Evolutionary conservation across 2,113 vertebrate genomes (phyloP).

Genomic region (Tetrao urogallus): DNA sequence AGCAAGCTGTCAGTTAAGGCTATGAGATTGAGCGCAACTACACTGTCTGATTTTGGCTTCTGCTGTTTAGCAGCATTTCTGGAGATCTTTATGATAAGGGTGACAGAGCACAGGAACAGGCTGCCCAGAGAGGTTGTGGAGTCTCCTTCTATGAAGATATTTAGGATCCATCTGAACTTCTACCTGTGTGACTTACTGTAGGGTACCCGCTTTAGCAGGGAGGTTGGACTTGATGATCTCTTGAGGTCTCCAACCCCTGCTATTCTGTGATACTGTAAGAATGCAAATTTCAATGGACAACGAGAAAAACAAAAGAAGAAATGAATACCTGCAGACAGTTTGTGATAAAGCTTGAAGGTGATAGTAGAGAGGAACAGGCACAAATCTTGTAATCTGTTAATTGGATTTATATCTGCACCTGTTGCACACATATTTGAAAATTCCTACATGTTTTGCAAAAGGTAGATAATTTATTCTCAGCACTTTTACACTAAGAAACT

Average conservation of each 20-base stretch:
- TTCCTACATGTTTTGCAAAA: slow-evolving; percentile 60
- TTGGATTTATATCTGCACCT: slow-evolving; percentile 68
- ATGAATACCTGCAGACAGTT: slow-evolving; percentile 48
- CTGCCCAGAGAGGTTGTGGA: too few species aligned
- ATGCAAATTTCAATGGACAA: background rate
- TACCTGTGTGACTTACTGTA: too few species aligned
- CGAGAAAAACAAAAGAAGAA: slow-evolving; percentile 26
- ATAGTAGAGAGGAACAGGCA: slow-evolving; percentile 56
- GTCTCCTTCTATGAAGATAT: too few species aligned
- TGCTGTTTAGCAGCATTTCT: background rate
- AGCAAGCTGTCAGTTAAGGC: background rate
- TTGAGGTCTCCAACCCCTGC: too few species aligned
- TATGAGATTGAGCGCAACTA: background rate
- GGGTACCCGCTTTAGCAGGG: too few species aligned
- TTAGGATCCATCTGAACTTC: too few species aligned
- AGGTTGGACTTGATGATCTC: too few species aligned
- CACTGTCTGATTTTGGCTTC: background rate
- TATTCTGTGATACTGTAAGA: too few species aligned
- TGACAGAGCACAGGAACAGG: too few species aligned
- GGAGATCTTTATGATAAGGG: too few species aligned
- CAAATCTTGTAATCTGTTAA: slow-evolving; percentile 74
- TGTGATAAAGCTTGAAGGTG: slow-evolving; percentile 68
- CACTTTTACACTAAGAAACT: slow-evolving; percentile 57
- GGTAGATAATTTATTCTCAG: slow-evolving; percentile 32
- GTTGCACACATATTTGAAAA: slow-evolving; percentile 69